Evolutionary conservation across 2,113 vertebrate species (phyloP).

Genomic region (Neotoma lepida): DNA sequence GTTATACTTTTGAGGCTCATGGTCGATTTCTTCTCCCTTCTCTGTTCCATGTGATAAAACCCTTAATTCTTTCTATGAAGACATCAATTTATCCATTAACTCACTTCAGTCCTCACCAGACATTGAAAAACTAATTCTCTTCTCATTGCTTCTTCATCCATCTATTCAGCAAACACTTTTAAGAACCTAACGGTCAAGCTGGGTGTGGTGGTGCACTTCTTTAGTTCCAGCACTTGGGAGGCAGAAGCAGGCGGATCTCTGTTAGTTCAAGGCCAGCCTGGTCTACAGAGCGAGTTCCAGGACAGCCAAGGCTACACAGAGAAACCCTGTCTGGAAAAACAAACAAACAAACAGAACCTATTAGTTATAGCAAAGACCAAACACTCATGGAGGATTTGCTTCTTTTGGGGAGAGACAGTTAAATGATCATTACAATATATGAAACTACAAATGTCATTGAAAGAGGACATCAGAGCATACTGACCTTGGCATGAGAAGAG

Average conservation of each 20-base stretch:
- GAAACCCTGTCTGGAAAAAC: background rate
- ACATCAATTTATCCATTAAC: background rate
- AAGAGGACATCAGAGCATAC: background rate
- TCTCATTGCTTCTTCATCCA: background rate
- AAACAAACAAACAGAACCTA: background rate
- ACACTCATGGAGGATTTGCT: background rate
- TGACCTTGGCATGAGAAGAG: background rate
- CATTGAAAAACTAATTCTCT: background rate
- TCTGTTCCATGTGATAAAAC: background rate
- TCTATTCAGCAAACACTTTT: background rate
- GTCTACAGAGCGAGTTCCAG: background rate
- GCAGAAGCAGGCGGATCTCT: background rate
- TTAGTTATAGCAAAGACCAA: background rate
- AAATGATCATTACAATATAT: background rate
- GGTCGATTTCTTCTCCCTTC: background rate
- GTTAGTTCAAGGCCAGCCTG: background rate
- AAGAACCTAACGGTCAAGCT: background rate
- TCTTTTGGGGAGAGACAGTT: background rate
- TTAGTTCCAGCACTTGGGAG: too few species aligned
- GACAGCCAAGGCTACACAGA: background rate
- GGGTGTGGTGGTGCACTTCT: background rate
- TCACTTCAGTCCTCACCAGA: background rate
- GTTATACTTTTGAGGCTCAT: background rate
- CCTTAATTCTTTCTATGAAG: background rate
- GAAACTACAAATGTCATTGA: background rate